A percentile compares a stretch with the other conserved stretches of the same genome.
Conservation (phyloP, 2,113 vertebrate species). For the Microtus montanus region DNA sequence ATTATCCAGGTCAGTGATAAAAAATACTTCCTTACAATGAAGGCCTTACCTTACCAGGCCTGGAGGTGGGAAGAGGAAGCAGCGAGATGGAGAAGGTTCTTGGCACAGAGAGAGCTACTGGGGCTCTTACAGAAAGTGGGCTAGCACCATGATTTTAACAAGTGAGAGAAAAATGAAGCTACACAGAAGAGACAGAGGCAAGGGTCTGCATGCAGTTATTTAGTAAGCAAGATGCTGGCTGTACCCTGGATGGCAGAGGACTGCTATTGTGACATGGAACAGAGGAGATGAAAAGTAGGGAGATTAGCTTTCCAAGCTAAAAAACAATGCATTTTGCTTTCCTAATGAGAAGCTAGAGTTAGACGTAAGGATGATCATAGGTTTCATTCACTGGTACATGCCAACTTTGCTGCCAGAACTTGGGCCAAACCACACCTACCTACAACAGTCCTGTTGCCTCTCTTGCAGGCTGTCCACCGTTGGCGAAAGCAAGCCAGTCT, state of each 20-base stretch:
- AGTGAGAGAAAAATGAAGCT: neutral
- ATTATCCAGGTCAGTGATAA: slow-evolving; percentile 5
- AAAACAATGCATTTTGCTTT: slow-evolving; percentile 51
- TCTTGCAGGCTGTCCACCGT: neutral
- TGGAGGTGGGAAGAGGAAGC: neutral
- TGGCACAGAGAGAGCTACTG: neutral
- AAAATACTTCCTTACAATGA: neutral
- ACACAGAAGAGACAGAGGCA: neutral
- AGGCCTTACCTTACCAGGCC: neutral
- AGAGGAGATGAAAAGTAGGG: slow-evolving; percentile 27
- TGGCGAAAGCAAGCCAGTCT: neutral
- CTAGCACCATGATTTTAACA: neutral
- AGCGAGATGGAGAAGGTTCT: neutral
- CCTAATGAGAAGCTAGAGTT: slow-evolving; percentile 68
- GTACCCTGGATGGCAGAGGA: neutral
- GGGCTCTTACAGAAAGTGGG: neutral
- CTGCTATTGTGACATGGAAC: neutral
- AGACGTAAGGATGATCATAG: slow-evolving; percentile 58
- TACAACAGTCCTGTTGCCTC: slow-evolving; percentile 12
- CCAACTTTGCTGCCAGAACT: slow-evolving; percentile 51
- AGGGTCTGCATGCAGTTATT: slow-evolving; percentile 64
- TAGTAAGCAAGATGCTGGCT: slow-evolving; percentile 19
- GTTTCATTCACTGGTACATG: slow-evolving; percentile 49
- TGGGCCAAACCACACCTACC: slow-evolving; percentile 52
- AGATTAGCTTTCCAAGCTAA: slow-evolving; percentile 46